Evolutionary conservation across 2,888 invertebrate genomes (phyloP), one percentile per base, ranked within the genome.

Genomic region (Deilephila porcellus): DNA sequence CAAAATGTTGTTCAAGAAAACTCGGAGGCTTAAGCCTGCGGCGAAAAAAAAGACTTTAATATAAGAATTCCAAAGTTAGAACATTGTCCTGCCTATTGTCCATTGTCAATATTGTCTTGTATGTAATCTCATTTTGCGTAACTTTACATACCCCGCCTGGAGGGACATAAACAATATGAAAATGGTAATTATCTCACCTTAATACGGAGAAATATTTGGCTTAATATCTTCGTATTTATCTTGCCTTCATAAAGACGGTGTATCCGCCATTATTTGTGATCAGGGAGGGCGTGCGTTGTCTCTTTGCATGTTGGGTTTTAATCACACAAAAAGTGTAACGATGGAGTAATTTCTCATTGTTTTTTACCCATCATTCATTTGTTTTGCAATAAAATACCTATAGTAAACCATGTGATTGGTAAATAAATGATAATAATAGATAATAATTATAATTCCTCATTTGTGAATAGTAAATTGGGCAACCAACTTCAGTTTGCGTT

Each of bases 131-230:
- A 67, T 52, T 25, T 67, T 17, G 67, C 25, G 67, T 2, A 56
- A 56, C n/a, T 67, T 67, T 67, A 67, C 52, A 67, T 45, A 52
- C 67, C 6, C 25, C 67, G 67, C 67, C 67, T 56, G n/a, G 17
- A 20, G 53, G 17, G 34, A 72, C 6, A 34, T 72, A 72, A 75
- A 59, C 67, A 67, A 59, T 67, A 59, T 20, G 64, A 64, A 53
- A 64, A 73, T 67, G 67, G 63, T 74, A 60, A 67, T 74, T 71
- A 74, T 67, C 29, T 71, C 32, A 19, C 37, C 45, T 37, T 59
- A 72, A 67, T 67, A 71, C 60, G 64, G 29, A 59, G 32, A 71
- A 74, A 71, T 71, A 64, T 63, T 74, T 59, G 64, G 20, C 37
- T 74, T 63, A 63, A 59, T 59, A 71, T 71, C 56, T 59, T 71